Base-by-base conservation (phyloP, 2,888 invertebrate genomes). In the Amiota communis region DNA sequence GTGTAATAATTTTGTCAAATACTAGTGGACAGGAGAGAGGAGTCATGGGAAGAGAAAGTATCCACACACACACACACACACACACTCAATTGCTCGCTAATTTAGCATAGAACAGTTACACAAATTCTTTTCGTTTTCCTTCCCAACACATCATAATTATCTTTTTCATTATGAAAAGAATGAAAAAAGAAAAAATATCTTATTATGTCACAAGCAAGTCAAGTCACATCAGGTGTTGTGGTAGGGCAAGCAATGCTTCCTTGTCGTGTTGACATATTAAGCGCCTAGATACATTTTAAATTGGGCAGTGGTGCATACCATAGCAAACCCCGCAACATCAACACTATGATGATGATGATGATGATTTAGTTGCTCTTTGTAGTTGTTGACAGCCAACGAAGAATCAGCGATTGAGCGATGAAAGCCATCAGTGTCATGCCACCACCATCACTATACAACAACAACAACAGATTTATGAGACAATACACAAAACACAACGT, bases 1-100 rank as follows among this genome's bases (percentile, higher is more conserved):
- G 36, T 36, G 36, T 6, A 36, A 36, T 36, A 36, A 36, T 36
- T 6, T 36, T 36, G 36, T 36, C 36, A 36, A 36, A 36, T 36
- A 6, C 36, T 36, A 36, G 36, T 6, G 36, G 6, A 23, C 2
- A 36, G 36, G 6, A 36, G 36, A 36, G 6, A 6, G 36, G 36
- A 36, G 3, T 36, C 36, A 36, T 2, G 36, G 8, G 36, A 36
- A 36, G 36, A 36, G 8, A 36, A 36, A 36, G 36, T 36, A 36
- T 36, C 1, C 12, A 11, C 17, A 10, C 20, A 20, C 53, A n/a
- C n/a, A n/a, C n/a, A n/a, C n/a, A n/a, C 53, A 53, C 53, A 76
- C 74, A 83, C 85, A 86, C 80, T 80, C 83, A 86, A 86, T 86
- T 86, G 83, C 83, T 79, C 77, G 78, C 83, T 84, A 85, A 86